phyloP scores from a whole-genome alignment of 2,888 invertebrate genomes.

The Ptilodon capucinus region DNA sequence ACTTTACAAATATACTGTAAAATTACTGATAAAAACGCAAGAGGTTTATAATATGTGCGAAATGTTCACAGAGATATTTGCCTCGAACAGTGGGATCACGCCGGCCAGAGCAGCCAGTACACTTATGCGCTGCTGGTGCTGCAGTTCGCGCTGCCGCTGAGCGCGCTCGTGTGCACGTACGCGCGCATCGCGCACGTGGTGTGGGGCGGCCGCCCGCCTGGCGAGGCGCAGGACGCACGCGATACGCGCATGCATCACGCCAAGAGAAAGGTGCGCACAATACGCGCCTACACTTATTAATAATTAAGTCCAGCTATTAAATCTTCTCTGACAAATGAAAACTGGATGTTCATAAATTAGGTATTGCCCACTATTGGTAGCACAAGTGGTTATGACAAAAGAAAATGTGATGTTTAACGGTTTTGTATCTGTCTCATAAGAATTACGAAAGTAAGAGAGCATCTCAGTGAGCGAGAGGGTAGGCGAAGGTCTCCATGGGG shows the following conservation, averaged over 20 bases:
- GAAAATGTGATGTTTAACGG: too few relatives aligned
- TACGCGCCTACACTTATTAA: neutral
- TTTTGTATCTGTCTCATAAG: too few relatives aligned
- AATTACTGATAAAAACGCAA: neutral
- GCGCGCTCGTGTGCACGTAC: slow-evolving; percentile 92
- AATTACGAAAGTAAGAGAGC: too few relatives aligned
- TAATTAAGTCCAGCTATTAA: too few relatives aligned
- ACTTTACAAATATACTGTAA: neutral
- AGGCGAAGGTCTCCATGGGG: too few relatives aligned
- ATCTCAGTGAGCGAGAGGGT: too few relatives aligned
- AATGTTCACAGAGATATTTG: slow-evolving; percentile 85
- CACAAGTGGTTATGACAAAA: too few relatives aligned
- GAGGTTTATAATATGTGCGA: neutral
- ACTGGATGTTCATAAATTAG: too few relatives aligned
- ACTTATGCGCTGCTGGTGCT: slow-evolving; percentile 89
- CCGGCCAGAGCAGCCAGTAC: slow-evolving; percentile 87
- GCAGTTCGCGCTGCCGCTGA: slow-evolving; percentile 92
- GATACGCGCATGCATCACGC: slow-evolving; percentile 92
- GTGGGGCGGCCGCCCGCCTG: slow-evolving; percentile 93
- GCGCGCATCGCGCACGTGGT: slow-evolving; percentile 92
- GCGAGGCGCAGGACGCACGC: slow-evolving; percentile 91
- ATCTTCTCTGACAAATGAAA: too few relatives aligned
- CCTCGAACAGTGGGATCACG: slow-evolving; percentile 86
- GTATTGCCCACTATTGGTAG: too few relatives aligned
- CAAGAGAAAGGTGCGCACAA: slow-evolving; percentile 91